Conservation (phyloP, 92 coral and sea anemone species). For the Siderastrea radians region DNA sequence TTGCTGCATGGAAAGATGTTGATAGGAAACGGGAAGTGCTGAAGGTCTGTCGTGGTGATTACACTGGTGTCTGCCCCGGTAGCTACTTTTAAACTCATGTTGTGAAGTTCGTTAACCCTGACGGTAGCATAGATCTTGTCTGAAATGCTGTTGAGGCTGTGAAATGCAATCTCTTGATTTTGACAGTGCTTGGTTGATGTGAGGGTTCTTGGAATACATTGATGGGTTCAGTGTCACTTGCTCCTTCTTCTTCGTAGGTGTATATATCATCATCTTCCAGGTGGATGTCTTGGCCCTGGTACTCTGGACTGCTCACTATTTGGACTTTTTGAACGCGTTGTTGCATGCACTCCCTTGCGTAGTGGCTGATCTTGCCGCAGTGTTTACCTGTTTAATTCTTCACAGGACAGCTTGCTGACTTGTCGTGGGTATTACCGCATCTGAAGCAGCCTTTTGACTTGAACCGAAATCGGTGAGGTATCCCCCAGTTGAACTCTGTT, state of each 20-base stretch:
- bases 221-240: slow-evolving; percentile 47
- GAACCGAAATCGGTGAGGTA: slow-evolving; percentile 28
- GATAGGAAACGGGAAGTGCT: slow-evolving; percentile 37
- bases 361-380: slow-evolving; percentile 50
- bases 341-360: slow-evolving; percentile 16
- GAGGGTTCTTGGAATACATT: slow-evolving; percentile 41
- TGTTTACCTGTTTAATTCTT: slow-evolving; percentile 30
- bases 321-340: slow-evolving; percentile 16
- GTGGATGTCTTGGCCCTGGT: slow-evolving; percentile 39
- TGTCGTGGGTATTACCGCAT: slow-evolving; percentile 58
- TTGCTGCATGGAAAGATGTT: slow-evolving; percentile 31
- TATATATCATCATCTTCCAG: background rate
- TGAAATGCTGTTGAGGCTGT: background rate
- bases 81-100: slow-evolving; percentile 16
- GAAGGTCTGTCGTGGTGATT: slow-evolving; percentile 35
- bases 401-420: slow-evolving; percentile 37
- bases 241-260: slow-evolving; percentile 19
- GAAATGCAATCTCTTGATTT: background rate
- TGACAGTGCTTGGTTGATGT: slow-evolving; percentile 1
- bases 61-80: slow-evolving; percentile 41
- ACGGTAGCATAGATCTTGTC: slow-evolving; percentile 26
- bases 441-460: slow-evolving; percentile 38
- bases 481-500: background rate
- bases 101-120: slow-evolving; percentile 5
- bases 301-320: slow-evolving; percentile 34